Conservation (phyloP, 2,113 vertebrate species). For the Gymnogyps californianus region DNA sequence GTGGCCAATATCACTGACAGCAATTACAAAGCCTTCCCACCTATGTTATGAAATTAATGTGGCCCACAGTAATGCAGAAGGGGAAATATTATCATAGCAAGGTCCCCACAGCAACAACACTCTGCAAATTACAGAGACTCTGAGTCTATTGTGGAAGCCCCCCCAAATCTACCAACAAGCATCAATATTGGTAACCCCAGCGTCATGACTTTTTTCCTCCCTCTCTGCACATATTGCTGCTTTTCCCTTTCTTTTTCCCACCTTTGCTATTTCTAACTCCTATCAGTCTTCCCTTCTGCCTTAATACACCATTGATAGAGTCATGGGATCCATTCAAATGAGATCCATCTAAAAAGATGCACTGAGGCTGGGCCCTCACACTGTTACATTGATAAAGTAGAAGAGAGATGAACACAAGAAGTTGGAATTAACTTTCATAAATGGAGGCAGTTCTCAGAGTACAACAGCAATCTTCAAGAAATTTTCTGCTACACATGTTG, state of each 20-base stretch:
- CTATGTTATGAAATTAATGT: not conserved
- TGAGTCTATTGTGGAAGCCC: not conserved
- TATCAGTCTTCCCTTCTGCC: not conserved
- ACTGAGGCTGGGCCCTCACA: not conserved
- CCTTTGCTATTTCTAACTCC: not conserved
- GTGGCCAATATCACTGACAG: not conserved
- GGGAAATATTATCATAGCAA: not conserved
- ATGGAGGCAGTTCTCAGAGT: not conserved
- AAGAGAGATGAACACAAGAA: not conserved
- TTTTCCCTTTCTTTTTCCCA: not conserved
- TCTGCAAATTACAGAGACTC: not conserved
- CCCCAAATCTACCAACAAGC: not conserved
- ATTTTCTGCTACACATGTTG: not conserved
- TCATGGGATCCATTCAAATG: not conserved
- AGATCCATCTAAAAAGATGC: not conserved
- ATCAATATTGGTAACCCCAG: not conserved
- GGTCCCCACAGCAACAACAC: not conserved
- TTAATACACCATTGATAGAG: not conserved
- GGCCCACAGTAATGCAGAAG: not conserved
- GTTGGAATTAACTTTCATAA: not conserved
- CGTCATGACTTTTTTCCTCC: not conserved
- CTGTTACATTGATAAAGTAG: accelerated
- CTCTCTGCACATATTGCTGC: not conserved
- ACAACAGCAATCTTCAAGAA: not conserved
- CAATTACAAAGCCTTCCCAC: not conserved